Conservation (phyloP, 2,797 vertebrate genomes). For the Lagorchestes hirsutus region DNA sequence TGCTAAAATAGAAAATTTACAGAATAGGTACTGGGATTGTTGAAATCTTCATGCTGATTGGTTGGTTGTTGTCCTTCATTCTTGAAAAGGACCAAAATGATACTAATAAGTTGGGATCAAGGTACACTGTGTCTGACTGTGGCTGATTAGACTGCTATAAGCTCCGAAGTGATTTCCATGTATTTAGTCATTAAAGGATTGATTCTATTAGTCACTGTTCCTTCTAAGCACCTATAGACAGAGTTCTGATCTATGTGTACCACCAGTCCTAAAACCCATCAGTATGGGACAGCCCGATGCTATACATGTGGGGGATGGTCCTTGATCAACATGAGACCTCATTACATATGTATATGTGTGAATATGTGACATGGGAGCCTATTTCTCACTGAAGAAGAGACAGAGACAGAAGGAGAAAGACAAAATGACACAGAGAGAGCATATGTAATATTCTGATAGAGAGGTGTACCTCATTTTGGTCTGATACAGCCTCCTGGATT, state of each 20-base stretch:
- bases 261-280: neutral
- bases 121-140: neutral
- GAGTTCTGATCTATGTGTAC: neutral
- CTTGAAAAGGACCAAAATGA: neutral
- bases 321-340: neutral
- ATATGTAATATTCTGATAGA: neutral
- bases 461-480: neutral
- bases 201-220: neutral
- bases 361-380: neutral
- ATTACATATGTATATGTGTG: neutral
- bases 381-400: neutral
- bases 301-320: neutral
- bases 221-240: neutral
- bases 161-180: neutral
- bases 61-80: neutral
- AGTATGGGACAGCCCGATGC: neutral
- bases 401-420: neutral
- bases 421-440: neutral
- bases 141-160: neutral
- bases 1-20: neutral
- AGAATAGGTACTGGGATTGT: neutral
- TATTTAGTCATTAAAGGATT: neutral
- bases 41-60: neutral
- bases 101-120: neutral
- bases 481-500: neutral